phyloP scores from a whole-genome alignment of 1,140 invertebrate genomes.

The Drosophila lowei region DNA sequence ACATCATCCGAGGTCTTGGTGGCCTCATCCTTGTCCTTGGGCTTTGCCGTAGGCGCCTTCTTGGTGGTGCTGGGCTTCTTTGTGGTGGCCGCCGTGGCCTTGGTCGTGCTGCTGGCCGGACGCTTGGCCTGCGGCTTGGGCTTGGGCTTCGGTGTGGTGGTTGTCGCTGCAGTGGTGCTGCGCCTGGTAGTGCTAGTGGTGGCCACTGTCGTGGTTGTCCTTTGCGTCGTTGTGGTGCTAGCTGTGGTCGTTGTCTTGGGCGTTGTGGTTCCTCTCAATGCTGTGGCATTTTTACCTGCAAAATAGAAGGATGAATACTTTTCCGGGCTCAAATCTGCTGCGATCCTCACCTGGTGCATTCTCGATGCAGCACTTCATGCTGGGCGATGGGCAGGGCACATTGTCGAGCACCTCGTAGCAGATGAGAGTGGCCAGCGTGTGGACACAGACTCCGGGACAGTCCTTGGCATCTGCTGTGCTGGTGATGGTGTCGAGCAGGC shows the following conservation, averaged over 20 bases:
- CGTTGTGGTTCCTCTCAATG: conserved; percentile 42
- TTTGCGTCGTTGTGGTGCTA: conserved; percentile 83
- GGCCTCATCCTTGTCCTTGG: conserved; percentile 63
- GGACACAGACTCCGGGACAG: conserved; percentile 93
- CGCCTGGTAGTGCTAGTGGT: conserved; percentile 73
- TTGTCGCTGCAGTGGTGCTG: conserved; percentile 76
- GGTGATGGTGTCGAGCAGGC: conserved; percentile 91
- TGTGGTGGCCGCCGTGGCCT: conserved; percentile 68
- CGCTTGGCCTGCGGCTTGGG: conserved; percentile 73
- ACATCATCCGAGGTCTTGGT: conserved; percentile 50
- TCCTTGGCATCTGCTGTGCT: conserved; percentile 91
- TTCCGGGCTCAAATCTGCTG: not conserved
- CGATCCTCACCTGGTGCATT: conserved; percentile 83
- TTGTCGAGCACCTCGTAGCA: conserved; percentile 93
- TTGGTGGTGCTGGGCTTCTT: conserved; percentile 72
- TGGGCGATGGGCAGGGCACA: conserved; percentile 89
- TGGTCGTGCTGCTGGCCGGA: conserved; percentile 81
- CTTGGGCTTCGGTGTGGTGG: conserved; percentile 66
- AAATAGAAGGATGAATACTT: not conserved
- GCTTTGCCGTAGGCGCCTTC: conserved; percentile 51
- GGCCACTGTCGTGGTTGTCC: conserved; percentile 67
- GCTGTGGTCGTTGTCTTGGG: conserved; percentile 61
- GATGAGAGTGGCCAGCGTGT: conserved; percentile 91
- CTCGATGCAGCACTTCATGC: conserved; percentile 93
- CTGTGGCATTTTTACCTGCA: conserved; percentile 62